Percentiles rank a stretch among this genome's conserved stretches.
Evolutionary conservation across 2,888 invertebrate genomes (phyloP).

Genomic region (Dorcus parallelipipedus): DNA sequence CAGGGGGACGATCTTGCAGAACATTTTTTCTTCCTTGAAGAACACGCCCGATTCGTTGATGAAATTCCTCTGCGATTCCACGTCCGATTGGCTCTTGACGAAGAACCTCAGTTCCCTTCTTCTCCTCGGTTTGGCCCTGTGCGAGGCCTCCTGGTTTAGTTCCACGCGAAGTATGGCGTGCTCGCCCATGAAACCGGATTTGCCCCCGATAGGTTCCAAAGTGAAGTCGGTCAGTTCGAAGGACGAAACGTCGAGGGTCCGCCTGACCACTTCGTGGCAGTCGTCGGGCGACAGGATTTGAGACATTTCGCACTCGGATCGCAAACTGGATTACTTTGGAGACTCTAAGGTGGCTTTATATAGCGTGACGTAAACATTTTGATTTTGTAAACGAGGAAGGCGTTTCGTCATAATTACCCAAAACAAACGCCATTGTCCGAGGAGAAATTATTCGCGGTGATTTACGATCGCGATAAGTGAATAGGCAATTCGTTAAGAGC

Average conservation of each 20-base stretch:
- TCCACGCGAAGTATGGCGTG: slow-evolving; percentile 22
- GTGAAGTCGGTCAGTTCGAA: background rate
- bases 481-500: too few relatives aligned
- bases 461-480: too few relatives aligned
- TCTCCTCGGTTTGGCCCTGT: slow-evolving; percentile 19
- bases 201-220: background rate
- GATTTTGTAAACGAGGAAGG: too few relatives aligned
- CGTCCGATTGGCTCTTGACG: slow-evolving; percentile 58
- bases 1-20: slow-evolving; percentile 46
- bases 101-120: slow-evolving; percentile 49
- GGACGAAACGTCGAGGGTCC: background rate
- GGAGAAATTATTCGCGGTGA: background rate
- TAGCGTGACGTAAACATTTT: too few relatives aligned
- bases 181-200: slow-evolving; percentile 24
- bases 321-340: too few relatives aligned
- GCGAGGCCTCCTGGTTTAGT: background rate
- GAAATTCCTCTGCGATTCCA: slow-evolving; percentile 52
- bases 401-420: too few relatives aligned
- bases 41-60: slow-evolving; percentile 50
- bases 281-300: background rate
- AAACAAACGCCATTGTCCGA: background rate
- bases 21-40: slow-evolving; percentile 51
- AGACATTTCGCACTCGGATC: too few relatives aligned
- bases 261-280: background rate
- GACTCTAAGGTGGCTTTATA: too few relatives aligned